Percentiles rank a stretch among this genome's conserved stretches.
phyloP scores from a whole-genome alignment of 2,113 vertebrate genomes.

The Lepus europaeus region DNA sequence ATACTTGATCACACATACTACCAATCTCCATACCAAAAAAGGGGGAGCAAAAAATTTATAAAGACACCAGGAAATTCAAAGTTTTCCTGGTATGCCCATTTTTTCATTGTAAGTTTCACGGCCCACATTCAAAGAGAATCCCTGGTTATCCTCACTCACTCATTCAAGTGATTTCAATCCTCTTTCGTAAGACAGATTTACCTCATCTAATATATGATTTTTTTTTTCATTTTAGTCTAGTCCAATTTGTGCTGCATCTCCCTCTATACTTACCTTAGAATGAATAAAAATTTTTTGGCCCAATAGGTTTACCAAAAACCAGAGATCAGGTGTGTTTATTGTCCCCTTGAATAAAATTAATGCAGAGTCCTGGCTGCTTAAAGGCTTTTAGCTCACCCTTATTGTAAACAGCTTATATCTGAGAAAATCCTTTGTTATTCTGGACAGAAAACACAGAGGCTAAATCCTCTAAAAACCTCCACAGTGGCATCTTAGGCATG shows the following conservation, averaged over 20 bases:
- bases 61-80: background rate
- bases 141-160: background rate
- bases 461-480: background rate
- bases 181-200: background rate
- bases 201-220: background rate
- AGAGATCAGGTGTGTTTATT: background rate
- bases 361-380: background rate
- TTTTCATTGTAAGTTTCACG: background rate
- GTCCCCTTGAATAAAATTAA: background rate
- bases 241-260: background rate
- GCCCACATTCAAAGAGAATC: background rate
- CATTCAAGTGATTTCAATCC: background rate
- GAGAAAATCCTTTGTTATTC: background rate
- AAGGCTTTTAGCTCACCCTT: background rate
- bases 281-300: background rate
- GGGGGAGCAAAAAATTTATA: background rate
- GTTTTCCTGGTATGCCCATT: background rate
- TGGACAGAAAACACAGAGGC: background rate
- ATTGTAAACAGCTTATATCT: background rate
- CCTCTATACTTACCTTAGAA: background rate
- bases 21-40: background rate
- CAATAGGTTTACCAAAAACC: background rate
- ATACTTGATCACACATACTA: background rate
- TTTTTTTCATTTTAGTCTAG: background rate
- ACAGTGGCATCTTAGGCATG: background rate